Evolutionary conservation across 2,113 vertebrate species (phyloP).

Genomic region (Macrotis lagotis): DNA sequence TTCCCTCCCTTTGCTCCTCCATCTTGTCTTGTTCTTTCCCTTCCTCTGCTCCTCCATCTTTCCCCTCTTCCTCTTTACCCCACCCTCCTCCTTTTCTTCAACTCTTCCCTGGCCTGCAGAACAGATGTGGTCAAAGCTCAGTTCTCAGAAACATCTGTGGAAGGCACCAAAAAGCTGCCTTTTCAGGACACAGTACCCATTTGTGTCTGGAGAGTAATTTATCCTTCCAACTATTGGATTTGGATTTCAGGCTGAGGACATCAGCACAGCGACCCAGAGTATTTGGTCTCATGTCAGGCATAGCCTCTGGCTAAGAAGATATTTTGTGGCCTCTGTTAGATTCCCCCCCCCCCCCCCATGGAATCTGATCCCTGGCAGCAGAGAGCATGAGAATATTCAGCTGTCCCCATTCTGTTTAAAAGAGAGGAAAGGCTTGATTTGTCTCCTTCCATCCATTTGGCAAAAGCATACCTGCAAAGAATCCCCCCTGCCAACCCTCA

Average conservation of each 20-base stretch:
- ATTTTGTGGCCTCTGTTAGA: constrained; percentile 48
- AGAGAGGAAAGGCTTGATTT: not conserved
- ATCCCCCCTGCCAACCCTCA: not conserved
- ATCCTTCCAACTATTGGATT: constrained; percentile 74
- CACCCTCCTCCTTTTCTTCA: not conserved
- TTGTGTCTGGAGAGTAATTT: constrained; percentile 60
- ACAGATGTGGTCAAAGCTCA: constrained; percentile 31
- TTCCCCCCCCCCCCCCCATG: constrained; percentile 64
- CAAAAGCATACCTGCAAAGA: not conserved
- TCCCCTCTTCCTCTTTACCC: not conserved
- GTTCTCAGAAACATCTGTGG: constrained; percentile 63
- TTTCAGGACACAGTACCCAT: constrained; percentile 12
- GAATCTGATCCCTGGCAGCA: constrained; percentile 77
- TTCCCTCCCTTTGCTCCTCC: not conserved
- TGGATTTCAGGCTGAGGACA: constrained; percentile 76
- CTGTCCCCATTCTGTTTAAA: constrained; percentile 73
- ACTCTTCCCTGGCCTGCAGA: not conserved
- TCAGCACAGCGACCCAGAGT: constrained; percentile 76
- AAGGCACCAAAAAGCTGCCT: constrained; percentile 58
- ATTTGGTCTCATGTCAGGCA: constrained; percentile 78
- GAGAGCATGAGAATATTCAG: constrained; percentile 81
- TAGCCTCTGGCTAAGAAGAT: constrained; percentile 61
- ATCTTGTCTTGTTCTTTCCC: not conserved
- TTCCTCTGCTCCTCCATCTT: not conserved
- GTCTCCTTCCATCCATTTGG: not conserved